Percentiles rank a stretch among this genome's conserved stretches.
Evolutionary conservation across 2,888 invertebrate genomes (phyloP).

Genomic region (Nomada ruficornis): DNA sequence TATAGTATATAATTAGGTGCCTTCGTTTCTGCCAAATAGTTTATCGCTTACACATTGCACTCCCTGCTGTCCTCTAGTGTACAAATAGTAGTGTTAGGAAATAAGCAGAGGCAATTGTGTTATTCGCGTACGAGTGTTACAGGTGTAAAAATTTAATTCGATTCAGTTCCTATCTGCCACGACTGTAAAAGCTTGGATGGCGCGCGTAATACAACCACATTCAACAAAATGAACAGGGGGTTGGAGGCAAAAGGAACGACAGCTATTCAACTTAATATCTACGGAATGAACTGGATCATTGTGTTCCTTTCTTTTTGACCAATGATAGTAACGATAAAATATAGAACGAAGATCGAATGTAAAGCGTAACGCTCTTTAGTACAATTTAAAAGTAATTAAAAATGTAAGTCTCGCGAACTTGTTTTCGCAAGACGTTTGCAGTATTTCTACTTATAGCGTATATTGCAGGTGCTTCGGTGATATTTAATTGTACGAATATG

Average conservation of each 20-base stretch:
- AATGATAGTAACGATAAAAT: not conserved
- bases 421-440: constrained; percentile 27
- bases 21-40: constrained; percentile 76
- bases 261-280: not conserved
- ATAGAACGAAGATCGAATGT: not conserved
- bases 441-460: constrained; percentile 41
- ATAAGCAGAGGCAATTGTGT: constrained; percentile 64
- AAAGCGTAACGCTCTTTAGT: not conserved
- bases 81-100: constrained; percentile 54
- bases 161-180: constrained; percentile 64
- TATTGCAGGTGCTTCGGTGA: constrained; percentile 44
- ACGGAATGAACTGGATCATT: not conserved
- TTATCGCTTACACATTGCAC: constrained; percentile 65
- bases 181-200: not conserved
- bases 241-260: not conserved
- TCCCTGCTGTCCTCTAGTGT: constrained; percentile 61
- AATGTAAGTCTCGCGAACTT: not conserved
- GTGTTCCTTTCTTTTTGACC: not conserved
- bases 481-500: constrained; percentile 14
- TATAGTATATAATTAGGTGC: constrained; percentile 78
- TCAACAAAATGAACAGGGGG: not conserved
- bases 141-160: constrained; percentile 46
- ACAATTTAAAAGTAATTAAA: not conserved
- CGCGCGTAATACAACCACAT: too few relatives aligned
- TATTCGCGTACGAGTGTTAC: constrained; percentile 35